Evolutionary conservation across 2,888 invertebrate genomes (phyloP), one percentile per base, ranked within the genome.

Genomic region (Sphecodes monilicornis): DNA sequence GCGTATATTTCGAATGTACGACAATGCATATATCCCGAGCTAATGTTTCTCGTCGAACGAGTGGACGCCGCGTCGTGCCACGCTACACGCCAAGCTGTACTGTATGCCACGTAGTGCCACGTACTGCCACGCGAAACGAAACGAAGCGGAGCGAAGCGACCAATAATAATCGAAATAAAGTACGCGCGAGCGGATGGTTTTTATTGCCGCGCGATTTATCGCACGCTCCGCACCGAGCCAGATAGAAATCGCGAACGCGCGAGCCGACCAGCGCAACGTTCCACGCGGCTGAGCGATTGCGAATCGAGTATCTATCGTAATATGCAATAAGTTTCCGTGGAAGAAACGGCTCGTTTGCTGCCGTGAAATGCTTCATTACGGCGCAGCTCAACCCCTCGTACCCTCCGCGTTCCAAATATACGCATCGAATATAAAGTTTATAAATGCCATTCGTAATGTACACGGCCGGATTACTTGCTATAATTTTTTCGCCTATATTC

Each of bases 1-100:
- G 64, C 77, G 71, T 41, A 73, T 70, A 70, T 66, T 57, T 75
- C 41, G 60, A 60, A 69, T 64, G 66, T n/a, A 70, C 76, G 57
- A 79, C 46, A 71, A 80, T 83, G 64, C 64, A 32, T 66, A 80
- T 83, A 80, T 83, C 83, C 57, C 80, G 72, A 5, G 46, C 57
- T 83, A 80, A 83, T 83, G 83, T 80, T 83, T 80, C 76, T 66
- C 39, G 29, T 46, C 41, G 74, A 78, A 69, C 18, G 57, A 60
- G 69, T 4, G 50, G 22, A 22, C 50, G 50, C 22, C 22, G 22
- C 50, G 50, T 22, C 50, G 22, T 22, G 50, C 22, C 50, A 50
- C 18, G 50, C 22, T 50, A 22, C 11, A 11, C 18, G 57, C 26
- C 57, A 26, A 3, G 26, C 16, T 5, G 22, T 22, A 18, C 46